Evolutionary conservation across 2,888 invertebrate genomes (phyloP).

Genomic region (Zeuzera pyrina): DNA sequence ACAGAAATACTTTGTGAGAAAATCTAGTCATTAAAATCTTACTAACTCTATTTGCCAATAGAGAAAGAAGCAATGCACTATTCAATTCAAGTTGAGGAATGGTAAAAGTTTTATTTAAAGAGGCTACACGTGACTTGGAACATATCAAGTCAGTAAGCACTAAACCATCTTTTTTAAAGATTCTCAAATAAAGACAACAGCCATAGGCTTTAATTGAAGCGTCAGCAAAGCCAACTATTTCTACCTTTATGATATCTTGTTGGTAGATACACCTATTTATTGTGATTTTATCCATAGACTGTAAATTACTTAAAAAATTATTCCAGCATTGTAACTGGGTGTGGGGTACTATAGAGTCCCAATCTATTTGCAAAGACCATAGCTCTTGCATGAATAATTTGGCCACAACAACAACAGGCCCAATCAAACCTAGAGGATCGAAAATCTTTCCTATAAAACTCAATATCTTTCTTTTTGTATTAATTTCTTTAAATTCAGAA

Average conservation of each 20-base stretch:
- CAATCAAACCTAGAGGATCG: conserved; percentile 4
- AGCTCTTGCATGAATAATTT: conserved; percentile 6
- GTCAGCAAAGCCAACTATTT: conserved; percentile 2
- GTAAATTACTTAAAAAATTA: background rate
- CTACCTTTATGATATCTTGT: background rate
- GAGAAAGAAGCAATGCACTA: too few relatives aligned
- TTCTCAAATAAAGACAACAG: conserved; percentile 5
- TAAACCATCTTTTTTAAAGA: too few relatives aligned
- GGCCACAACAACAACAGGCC: conserved; percentile 3
- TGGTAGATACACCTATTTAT: background rate
- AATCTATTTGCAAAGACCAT: conserved; percentile 5
- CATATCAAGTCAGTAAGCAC: too few relatives aligned
- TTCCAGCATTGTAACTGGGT: background rate
- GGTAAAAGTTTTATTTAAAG: too few relatives aligned
- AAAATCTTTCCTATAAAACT: conserved; percentile 6
- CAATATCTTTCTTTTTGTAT: conserved; percentile 3
- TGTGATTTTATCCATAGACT: background rate
- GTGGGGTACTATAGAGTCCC: conserved; percentile 2
- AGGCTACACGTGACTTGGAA: too few relatives aligned
- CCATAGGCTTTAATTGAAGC: conserved; percentile 5
- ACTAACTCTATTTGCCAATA: too few relatives aligned
- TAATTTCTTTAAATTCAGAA: background rate
- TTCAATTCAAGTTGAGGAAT: too few relatives aligned
- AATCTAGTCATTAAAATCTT: background rate
- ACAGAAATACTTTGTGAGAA: background rate